Base-by-base conservation (phyloP, 2,797 vertebrate genomes). In the Phoxinus dragarum region DNA sequence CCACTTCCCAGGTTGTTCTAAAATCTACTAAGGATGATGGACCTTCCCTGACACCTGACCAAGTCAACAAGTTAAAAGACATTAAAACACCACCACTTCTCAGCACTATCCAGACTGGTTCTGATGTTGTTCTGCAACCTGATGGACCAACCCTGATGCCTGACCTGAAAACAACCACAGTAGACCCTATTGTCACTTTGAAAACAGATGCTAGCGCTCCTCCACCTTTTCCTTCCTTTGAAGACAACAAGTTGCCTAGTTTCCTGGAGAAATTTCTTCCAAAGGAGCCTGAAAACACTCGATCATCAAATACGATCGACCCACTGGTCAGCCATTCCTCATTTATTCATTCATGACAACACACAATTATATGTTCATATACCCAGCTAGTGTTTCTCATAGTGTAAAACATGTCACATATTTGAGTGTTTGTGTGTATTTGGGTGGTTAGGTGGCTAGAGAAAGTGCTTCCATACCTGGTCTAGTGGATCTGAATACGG, bases 201-300 rank as follows among this genome's bases (percentile, higher is more conserved):
- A 31, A 90, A 88, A 89, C 84, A 91, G 91, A 90, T 80, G 74
- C 86, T 93, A 93, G 94, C 88, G 93, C 92, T 93, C 79, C 84
- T 71, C 92, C 93, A 93, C 92, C 93, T 54, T 23, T 93, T 93
- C 91, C 95, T 80, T 93, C 95, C 91, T 94, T 95, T 92, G 92
- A 94, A 84, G 94, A 94, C 91, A 89, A 93, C 88, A 96, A 94
- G 91, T 93, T 96, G 90, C 93, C 95, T 14, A 93, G 93, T 90
- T 95, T 93, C 93, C 93, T 96, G 92, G 96, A 97, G 92, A 97
- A 97, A 88, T 93, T 94, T 91, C 90, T 94, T 86, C 95, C 94
- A 86, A 93, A 88, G 84, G 94, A 95, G 54, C 90, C 88, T 86
- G 86, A 81, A 27, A 94, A 93, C 85, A 90, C 92, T 88, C 92